A percentile compares a stretch with the other conserved stretches of the same genome.
These are phyloP conservation scores for Platycheirus albimanus DNA, from an alignment of 2,888 invertebrate species.

Conservation along the genomic window DNA sequence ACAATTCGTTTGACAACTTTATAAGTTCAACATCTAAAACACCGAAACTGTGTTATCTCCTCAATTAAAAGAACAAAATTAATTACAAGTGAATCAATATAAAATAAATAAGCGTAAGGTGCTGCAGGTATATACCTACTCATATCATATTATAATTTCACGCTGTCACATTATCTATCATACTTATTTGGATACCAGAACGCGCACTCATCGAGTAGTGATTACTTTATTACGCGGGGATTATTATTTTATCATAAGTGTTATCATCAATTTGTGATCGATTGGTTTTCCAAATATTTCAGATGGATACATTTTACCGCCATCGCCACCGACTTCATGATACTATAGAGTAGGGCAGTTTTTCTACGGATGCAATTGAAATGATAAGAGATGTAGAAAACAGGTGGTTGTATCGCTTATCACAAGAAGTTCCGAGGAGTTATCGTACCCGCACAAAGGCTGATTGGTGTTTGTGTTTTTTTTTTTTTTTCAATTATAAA, in stretches of 20 bases:
- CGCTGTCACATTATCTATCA: slow-evolving; percentile 21
- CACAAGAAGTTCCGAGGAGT: slow-evolving; percentile 8
- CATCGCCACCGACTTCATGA: not conserved
- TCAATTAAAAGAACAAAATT: slow-evolving; percentile 66
- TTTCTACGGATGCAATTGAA: slow-evolving; percentile 13
- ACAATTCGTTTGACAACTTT: no score
- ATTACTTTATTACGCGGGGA: slow-evolving; percentile 11
- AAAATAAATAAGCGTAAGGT: slow-evolving; percentile 21
- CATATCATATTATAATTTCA: slow-evolving; percentile 31
- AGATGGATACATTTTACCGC: not conserved
- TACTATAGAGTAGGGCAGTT: not conserved
- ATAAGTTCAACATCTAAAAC: slow-evolving; percentile 53
- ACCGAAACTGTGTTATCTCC: slow-evolving; percentile 56
- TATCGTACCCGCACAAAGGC: slow-evolving; percentile 24
- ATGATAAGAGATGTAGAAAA: slow-evolving; percentile 3
- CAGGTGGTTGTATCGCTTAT: slow-evolving; percentile 22
- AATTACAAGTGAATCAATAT: slow-evolving; percentile 60
- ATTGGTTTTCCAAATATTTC: slow-evolving; percentile 4
- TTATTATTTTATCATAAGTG: slow-evolving; percentile 19
- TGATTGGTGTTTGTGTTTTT: no score
- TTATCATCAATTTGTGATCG: slow-evolving; percentile 14
- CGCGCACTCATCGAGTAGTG: slow-evolving; percentile 2
- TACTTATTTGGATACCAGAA: slow-evolving; percentile 19
- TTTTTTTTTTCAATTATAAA: slow-evolving; percentile 24
- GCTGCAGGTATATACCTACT: not conserved